phyloP scores from a whole-genome alignment of 2,888 invertebrate genomes.

The Amiota mariae region DNA sequence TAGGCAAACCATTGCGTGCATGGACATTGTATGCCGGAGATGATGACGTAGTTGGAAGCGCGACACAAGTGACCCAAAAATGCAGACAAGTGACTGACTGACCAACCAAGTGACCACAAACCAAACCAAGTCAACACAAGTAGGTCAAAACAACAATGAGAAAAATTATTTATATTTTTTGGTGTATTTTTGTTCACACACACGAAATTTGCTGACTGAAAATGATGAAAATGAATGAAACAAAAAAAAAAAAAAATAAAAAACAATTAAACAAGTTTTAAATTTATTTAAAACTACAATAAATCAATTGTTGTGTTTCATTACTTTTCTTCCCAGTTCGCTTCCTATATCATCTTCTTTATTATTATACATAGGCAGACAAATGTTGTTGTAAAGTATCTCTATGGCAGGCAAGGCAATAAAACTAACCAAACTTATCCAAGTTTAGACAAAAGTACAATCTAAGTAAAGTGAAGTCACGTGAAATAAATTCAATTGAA shows the following conservation, averaged over 20 bases:
- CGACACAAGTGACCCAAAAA: slow-evolving; percentile 34
- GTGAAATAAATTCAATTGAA: no score
- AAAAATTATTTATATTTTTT: background rate
- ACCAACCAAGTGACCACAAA: no score
- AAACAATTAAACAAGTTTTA: background rate
- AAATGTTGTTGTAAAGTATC: background rate
- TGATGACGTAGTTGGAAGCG: background rate
- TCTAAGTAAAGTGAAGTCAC: no score
- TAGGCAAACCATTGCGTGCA: slow-evolving; percentile 44
- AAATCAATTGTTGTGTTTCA: background rate
- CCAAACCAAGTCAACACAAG: slow-evolving; percentile 48
- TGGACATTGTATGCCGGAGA: slow-evolving; percentile 33
- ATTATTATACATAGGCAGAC: background rate
- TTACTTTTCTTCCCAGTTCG: no score
- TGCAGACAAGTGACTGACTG: background rate
- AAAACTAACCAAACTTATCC: no score
- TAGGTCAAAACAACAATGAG: slow-evolving; percentile 44
- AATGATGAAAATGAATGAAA: background rate
- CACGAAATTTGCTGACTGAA: background rate
- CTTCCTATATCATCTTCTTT: no score
- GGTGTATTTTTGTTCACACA: background rate
- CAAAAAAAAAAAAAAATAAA: background rate
- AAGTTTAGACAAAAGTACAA: no score
- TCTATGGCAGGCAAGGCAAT: no score
- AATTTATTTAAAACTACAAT: background rate